Conservation (phyloP, 1,140 invertebrate species). For the Solenopsis invicta region DNA sequence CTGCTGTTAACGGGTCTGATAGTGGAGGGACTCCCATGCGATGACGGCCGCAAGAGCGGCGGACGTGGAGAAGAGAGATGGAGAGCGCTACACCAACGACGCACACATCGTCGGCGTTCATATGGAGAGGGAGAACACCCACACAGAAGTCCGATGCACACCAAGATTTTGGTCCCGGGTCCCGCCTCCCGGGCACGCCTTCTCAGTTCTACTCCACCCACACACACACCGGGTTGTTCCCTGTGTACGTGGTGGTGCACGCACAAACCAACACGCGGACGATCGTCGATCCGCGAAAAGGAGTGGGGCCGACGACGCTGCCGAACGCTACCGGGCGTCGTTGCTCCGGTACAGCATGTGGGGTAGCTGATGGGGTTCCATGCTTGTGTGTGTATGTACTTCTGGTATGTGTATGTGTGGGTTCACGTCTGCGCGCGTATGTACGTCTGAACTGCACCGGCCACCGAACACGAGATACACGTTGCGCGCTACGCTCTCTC, state of each 20-base stretch:
- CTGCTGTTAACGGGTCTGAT: conserved; percentile 85
- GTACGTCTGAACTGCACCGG: conserved; percentile 41
- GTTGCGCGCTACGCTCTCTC: conserved; percentile 65
- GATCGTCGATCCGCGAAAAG: conserved; percentile 32
- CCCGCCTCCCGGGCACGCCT: conserved; percentile 79
- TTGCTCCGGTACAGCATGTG: conserved; percentile 36
- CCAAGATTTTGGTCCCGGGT: conserved; percentile 79
- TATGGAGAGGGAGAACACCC: conserved; percentile 60
- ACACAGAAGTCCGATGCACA: conserved; percentile 71
- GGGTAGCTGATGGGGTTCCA: conserved; percentile 66
- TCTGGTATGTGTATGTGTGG: conserved; percentile 2
- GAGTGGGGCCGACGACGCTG: conserved; percentile 32
- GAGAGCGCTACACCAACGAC: conserved; percentile 40
- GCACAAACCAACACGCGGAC: conserved; percentile 52
- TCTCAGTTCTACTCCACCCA: conserved; percentile 69
- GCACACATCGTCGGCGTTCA: not conserved
- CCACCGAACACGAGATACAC: conserved; percentile 68
- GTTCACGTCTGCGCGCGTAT: not conserved
- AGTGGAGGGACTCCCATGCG: conserved; percentile 79
- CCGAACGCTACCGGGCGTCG: conserved; percentile 51
- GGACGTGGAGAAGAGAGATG: conserved; percentile 65
- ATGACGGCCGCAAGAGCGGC: conserved; percentile 79
- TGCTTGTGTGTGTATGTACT: conserved; percentile 31
- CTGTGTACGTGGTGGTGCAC: conserved; percentile 26
- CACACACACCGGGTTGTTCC: conserved; percentile 54